A percentile compares a stretch with the other conserved stretches of the same genome.
Conservation (phyloP, 2,888 invertebrate genomes). For the Volucella inanis region DNA sequence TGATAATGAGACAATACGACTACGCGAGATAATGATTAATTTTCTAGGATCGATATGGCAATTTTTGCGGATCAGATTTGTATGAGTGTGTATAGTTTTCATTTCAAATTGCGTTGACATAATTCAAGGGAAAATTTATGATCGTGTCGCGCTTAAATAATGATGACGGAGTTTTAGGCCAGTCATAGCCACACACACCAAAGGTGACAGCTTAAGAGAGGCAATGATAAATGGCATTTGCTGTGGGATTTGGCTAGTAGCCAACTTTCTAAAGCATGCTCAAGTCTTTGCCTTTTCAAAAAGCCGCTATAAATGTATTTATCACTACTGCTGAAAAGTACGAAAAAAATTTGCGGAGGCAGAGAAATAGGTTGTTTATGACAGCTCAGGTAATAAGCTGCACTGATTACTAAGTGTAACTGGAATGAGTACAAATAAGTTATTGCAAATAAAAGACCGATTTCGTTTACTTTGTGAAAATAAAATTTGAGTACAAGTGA, state of each 20-base stretch:
- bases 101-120: slow-evolving; percentile 47
- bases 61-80: slow-evolving; percentile 6
- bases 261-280: slow-evolving; percentile 68
- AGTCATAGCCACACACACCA: slow-evolving; percentile 59
- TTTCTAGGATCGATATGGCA: slow-evolving; percentile 22
- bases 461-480: slow-evolving; percentile 17
- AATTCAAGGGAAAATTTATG: slow-evolving; percentile 70
- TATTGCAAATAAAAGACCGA: slow-evolving; percentile 1
- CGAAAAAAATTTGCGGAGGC: slow-evolving; percentile 17
- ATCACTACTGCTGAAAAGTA: slow-evolving; percentile 38
- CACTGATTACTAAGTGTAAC: slow-evolving; percentile 20
- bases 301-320: slow-evolving; percentile 41
- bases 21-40: not conserved
- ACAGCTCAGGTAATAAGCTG: slow-evolving; percentile 25
- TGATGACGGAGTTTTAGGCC: slow-evolving; percentile 70
- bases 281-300: slow-evolving; percentile 60
- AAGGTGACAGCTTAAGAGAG: slow-evolving; percentile 67
- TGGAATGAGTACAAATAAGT: slow-evolving; percentile 14
- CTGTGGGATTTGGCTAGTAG: slow-evolving; percentile 56
- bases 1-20: slow-evolving; percentile 32
- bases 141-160: slow-evolving; percentile 68
- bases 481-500: not conserved
- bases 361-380: slow-evolving; percentile 52
- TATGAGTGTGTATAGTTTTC: slow-evolving; percentile 1
- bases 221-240: slow-evolving; percentile 67